Conservation (phyloP, 2,888 invertebrate genomes). For the Spodoptera littoralis region DNA sequence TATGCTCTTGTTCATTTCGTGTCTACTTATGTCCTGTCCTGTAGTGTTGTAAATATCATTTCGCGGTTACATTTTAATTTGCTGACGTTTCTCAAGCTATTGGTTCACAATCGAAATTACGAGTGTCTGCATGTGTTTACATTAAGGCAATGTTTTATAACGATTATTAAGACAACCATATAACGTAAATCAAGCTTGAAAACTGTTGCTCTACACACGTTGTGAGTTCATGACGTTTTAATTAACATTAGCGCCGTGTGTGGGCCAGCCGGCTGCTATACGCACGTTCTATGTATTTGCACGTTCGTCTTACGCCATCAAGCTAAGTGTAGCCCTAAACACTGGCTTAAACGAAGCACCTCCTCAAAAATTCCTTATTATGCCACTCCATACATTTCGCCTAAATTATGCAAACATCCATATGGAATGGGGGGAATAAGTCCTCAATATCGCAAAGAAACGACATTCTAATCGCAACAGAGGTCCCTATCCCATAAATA, state of each 20-base stretch:
- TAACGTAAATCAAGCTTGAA: constrained; percentile 70
- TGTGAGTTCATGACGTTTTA: constrained; percentile 64
- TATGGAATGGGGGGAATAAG: constrained; percentile 75
- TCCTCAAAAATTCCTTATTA: constrained; percentile 67
- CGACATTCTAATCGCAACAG: constrained; percentile 81
- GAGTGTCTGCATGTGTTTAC: constrained; percentile 1
- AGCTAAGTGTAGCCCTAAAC: constrained; percentile 35
- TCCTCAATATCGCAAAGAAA: constrained; percentile 75
- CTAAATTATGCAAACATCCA: constrained; percentile 80
- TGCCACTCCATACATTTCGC: constrained; percentile 57
- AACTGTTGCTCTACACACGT: constrained; percentile 56
- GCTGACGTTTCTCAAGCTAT: too few relatives aligned
- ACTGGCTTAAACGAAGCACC: constrained; percentile 57
- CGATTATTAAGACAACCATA: constrained; percentile 50
- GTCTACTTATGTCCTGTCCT: neutral
- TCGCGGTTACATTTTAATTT: constrained; percentile 15
- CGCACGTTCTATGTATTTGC: constrained; percentile 44
- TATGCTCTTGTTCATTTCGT: constrained; percentile 8
- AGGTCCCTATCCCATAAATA: constrained; percentile 81
- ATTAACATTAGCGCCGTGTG: constrained; percentile 71
- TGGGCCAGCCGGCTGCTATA: constrained; percentile 63
- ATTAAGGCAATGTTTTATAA: constrained; percentile 16
- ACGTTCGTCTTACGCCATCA: constrained; percentile 32
- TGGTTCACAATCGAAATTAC: too few relatives aligned
- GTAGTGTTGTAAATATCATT: too few relatives aligned